phyloP scores from a whole-genome alignment of 1,140 invertebrate species.

The Neotoxoptera formosana region DNA sequence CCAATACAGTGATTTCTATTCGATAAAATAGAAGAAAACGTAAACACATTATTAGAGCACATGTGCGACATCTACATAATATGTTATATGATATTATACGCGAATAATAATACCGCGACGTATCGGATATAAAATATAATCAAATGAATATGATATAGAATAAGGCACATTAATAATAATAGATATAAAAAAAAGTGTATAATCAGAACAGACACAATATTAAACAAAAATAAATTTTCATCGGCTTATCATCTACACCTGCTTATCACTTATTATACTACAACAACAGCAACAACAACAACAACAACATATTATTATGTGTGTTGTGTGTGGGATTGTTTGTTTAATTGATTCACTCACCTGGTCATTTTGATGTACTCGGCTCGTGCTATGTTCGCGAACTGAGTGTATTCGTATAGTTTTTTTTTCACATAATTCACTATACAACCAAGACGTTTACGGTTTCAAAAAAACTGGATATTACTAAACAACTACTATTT shows the following conservation, averaged over 20 bases:
- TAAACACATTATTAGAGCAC: neutral
- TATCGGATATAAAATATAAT: neutral
- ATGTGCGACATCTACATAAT: neutral
- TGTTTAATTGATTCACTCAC: conserved; percentile 18
- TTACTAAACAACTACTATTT: conserved; percentile 36
- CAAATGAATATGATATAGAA: neutral
- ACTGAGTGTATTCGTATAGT: neutral
- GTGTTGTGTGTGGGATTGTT: neutral
- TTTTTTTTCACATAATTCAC: conserved; percentile 36
- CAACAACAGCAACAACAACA: neutral
- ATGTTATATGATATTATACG: neutral
- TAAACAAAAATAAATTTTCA: neutral
- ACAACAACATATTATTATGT: too few species aligned
- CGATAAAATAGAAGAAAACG: conserved; percentile 21
- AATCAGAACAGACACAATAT: neutral
- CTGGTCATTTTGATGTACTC: conserved; percentile 17
- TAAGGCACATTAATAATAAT: neutral
- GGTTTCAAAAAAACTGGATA: conserved; percentile 50
- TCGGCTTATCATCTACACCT: neutral
- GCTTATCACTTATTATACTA: neutral
- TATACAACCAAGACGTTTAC: conserved; percentile 5
- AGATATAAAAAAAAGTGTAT: neutral
- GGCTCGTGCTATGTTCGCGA: conserved; percentile 41
- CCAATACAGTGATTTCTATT: conserved; percentile 30
- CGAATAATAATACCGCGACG: neutral